phyloP scores from a whole-genome alignment of 1,140 invertebrate species.

The Sesamia nonagrioides region DNA sequence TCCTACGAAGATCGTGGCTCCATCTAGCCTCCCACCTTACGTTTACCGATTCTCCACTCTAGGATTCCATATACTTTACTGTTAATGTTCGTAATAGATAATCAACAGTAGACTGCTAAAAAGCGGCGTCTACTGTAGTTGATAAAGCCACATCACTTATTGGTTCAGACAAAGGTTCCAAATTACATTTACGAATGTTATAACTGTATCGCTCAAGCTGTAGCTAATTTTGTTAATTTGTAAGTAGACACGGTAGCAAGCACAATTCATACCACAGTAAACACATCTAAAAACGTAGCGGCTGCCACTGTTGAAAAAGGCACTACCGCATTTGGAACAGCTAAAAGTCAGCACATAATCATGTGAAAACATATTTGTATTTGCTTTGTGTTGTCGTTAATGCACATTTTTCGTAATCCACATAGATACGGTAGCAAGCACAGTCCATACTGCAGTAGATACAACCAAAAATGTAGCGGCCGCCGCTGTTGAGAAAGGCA shows the following conservation, averaged over 20 bases:
- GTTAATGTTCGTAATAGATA: slow-evolving; percentile 57
- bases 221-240: slow-evolving; percentile 37
- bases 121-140: slow-evolving; percentile 52
- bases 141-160: slow-evolving; percentile 53
- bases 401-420: slow-evolving; percentile 10
- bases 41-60: too few species aligned
- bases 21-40: too few species aligned
- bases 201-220: background rate
- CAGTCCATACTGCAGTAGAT: slow-evolving; percentile 47
- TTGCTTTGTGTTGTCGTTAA: slow-evolving; percentile 19
- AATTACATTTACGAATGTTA: background rate
- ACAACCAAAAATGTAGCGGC: slow-evolving; percentile 71
- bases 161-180: slow-evolving; percentile 51
- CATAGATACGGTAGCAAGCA: slow-evolving; percentile 69
- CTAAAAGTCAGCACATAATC: slow-evolving; percentile 63
- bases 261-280: slow-evolving; percentile 41
- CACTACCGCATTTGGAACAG: slow-evolving; percentile 61
- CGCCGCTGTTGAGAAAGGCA: slow-evolving; percentile 66
- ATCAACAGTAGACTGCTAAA: slow-evolving; percentile 56
- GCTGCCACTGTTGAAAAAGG: slow-evolving; percentile 68
- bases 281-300: slow-evolving; percentile 70
- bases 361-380: background rate
- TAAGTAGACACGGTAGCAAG: slow-evolving; percentile 49
- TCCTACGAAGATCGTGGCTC: too few species aligned
- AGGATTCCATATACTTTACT: background rate